Base-by-base conservation (phyloP, 2,113 vertebrate species). In the human region DNA sequence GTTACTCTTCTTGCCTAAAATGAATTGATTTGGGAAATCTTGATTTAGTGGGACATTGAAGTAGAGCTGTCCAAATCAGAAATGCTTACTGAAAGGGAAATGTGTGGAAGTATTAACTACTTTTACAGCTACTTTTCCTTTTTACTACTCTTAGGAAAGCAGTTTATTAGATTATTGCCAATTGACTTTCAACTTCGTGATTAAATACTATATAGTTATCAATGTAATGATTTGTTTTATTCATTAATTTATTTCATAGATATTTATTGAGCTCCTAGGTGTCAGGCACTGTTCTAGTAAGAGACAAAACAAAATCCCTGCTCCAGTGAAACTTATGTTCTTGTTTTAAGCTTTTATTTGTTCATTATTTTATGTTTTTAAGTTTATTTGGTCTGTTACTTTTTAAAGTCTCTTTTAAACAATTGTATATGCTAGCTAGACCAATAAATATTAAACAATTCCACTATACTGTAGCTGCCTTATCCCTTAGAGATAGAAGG, bases 331-430 rank as follows among this genome's bases (percentile, higher is more conserved):
- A 27, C 35, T 72, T 79, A 2, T 17, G 22, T 95, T 86, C 27
- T 72, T 82, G 18, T 86, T 91, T 91, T 80, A 72, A 90, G 79
- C 35, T 81, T 78, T 57, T 57, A 20, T 35, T 45, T 61, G 23
- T 52, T 83, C 45, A 40, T 79, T 70, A 55, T 91, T 95, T 95
- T 86, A 50, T 80, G 52, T 86, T 52, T 91, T 83, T 55, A 86
- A 79, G 75, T 80, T 81, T 48, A 38, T 55, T 73, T 88, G 11
- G 70, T 48, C 68, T 92, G 52, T 92, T 61, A 87, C 27, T 80
- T 92, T 35, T 64, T 52, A 73, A 81, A 64, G 85, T 87, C 30
- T 11, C 38, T 52, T 86, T 94, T 80, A 30, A 89, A 52, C 17
- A 81, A 22, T 75, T 73, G 81, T 81, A 23, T 55, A 64, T 4